Percentiles rank a stretch among this genome's conserved stretches.
These are phyloP conservation scores for Apodemia zela DNA, from an alignment of 2,888 invertebrate genomes.

Conservation along the genomic window DNA sequence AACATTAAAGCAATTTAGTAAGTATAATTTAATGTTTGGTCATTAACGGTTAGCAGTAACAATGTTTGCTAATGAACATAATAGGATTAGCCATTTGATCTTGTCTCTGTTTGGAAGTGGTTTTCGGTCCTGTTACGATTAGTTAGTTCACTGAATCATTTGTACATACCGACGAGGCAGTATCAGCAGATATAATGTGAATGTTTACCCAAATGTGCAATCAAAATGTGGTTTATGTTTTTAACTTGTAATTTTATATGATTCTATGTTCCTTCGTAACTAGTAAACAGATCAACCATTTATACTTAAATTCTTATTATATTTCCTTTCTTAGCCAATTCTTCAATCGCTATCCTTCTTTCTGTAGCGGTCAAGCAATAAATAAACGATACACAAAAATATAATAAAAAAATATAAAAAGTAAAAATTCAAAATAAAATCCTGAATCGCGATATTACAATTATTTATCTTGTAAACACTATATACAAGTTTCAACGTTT, in stretches of 20 bases:
- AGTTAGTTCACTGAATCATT: not conserved
- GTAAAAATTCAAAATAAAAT: no score
- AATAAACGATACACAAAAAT: no score
- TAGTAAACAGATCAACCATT: no score
- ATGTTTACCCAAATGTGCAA: not conserved
- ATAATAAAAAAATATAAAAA: no score
- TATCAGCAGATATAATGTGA: not conserved
- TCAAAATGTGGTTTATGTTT: not conserved
- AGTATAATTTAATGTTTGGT: not conserved
- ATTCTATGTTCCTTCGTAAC: no score
- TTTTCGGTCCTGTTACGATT: not conserved
- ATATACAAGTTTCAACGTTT: no score
- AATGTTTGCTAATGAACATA: conserved; percentile 11
- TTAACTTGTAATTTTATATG: not conserved
- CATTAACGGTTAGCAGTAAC: conserved; percentile 2
- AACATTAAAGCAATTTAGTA: not conserved
- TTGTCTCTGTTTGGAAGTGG: not conserved
- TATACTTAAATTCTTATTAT: no score
- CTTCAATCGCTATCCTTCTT: no score
- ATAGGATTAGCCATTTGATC: conserved; percentile 12
- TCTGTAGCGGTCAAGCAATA: no score
- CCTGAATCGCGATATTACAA: no score
- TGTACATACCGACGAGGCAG: not conserved
- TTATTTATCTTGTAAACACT: no score
- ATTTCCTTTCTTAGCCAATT: no score